Evolutionary conservation across 2,888 invertebrate species (phyloP).

Genomic region (Apamea monoglypha): DNA sequence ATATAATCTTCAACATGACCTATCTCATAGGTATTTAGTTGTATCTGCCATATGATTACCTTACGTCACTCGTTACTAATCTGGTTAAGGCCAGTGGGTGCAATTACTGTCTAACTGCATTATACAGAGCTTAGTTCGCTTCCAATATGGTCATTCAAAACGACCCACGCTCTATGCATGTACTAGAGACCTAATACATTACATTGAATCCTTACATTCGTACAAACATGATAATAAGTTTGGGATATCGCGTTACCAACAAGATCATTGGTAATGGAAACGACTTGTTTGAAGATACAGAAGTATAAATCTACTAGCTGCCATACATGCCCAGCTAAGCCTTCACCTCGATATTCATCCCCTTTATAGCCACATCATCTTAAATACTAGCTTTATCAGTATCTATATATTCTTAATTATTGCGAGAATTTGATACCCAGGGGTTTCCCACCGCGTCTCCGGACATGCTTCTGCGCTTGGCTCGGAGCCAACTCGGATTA

Average conservation of each 20-base stretch:
- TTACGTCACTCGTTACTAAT: conserved; percentile 32
- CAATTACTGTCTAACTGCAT: conserved; percentile 50
- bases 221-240: too few relatives aligned
- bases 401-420: conserved; percentile 8
- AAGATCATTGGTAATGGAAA: too few relatives aligned
- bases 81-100: conserved; percentile 44
- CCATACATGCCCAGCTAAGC: too few relatives aligned
- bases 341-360: neutral
- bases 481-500: conserved; percentile 68
- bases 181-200: neutral
- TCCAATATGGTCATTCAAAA: conserved; percentile 22
- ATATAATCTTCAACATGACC: neutral
- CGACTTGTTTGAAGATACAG: neutral
- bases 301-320: conserved; percentile 17
- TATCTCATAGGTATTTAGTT: neutral
- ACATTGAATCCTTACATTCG: neutral
- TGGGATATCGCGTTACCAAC: neutral
- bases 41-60: neutral
- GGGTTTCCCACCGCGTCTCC: conserved; percentile 72
- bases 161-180: neutral
- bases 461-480: conserved; percentile 68
- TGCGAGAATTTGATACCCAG: conserved; percentile 49
- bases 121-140: conserved; percentile 24
- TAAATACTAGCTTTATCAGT: neutral
- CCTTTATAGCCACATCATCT: neutral